These are phyloP conservation scores for Tragelaphus eurycerus DNA, from an alignment of 2,797 vertebrate genomes.

Conservation along the genomic window DNA sequence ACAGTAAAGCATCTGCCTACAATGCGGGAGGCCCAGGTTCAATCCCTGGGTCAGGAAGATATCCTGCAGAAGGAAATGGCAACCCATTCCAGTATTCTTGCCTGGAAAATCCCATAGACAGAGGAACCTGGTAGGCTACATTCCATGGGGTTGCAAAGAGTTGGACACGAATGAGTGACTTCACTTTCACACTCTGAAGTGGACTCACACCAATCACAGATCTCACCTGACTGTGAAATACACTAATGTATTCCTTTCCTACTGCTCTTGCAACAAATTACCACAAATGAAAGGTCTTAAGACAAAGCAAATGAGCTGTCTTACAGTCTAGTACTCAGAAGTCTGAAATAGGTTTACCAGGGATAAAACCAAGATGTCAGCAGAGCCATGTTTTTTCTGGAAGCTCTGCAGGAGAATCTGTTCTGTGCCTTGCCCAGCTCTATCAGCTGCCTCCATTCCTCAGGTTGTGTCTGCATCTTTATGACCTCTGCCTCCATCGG, in stretches of 20 bases:
- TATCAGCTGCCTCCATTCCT: neutral
- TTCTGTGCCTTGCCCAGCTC: neutral
- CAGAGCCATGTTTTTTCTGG: neutral
- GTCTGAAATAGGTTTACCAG: neutral
- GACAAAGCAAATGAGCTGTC: neutral
- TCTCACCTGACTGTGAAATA: neutral
- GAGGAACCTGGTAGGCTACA: neutral
- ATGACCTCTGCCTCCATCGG: neutral
- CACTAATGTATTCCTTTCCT: neutral
- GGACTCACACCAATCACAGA: neutral
- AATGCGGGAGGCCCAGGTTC: fast-evolving
- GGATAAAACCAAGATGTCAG: neutral
- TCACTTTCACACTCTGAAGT: neutral
- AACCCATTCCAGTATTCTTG: neutral
- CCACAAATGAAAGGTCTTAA: neutral
- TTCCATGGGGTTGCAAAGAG: neutral
- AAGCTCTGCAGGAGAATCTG: neutral
- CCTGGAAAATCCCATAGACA: neutral
- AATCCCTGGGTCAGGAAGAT: neutral
- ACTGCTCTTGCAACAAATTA: neutral
- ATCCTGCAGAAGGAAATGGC: neutral
- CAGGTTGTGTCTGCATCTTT: neutral
- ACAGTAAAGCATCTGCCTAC: neutral
- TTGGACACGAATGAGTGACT: neutral
- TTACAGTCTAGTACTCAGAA: neutral